These are phyloP conservation scores for Dasypolia templi DNA, from an alignment of 2,888 invertebrate species.

Conservation along the genomic window DNA sequence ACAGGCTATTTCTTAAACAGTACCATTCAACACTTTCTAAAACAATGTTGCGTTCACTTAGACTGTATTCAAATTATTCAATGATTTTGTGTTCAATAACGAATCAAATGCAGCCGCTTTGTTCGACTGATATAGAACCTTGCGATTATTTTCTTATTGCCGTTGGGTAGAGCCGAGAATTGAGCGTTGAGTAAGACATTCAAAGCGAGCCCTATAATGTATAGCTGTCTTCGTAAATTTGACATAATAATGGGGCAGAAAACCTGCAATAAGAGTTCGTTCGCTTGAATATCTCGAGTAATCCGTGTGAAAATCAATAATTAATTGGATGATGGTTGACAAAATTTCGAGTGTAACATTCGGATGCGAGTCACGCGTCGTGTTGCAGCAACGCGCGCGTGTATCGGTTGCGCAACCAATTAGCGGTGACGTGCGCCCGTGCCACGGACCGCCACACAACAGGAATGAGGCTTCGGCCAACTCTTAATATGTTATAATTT, in stretches of 20 bases:
- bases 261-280: conserved; percentile 32
- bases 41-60: conserved; percentile 84
- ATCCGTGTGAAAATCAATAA: conserved; percentile 56
- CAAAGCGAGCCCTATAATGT: conserved; percentile 11
- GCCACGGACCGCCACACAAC: conserved; percentile 80
- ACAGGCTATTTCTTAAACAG: conserved; percentile 74
- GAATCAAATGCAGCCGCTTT: conserved; percentile 73
- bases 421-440: conserved; percentile 70
- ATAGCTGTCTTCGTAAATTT: conserved; percentile 55
- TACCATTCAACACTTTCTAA: conserved; percentile 84
- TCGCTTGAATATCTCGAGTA: conserved; percentile 56
- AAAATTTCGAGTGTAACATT: conserved; percentile 45
- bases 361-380: conserved; percentile 73
- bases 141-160: conserved; percentile 52
- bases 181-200: conserved; percentile 25
- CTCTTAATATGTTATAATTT: conserved; percentile 74
- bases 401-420: conserved; percentile 83
- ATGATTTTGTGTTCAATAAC: conserved; percentile 78
- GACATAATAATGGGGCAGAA: conserved; percentile 62
- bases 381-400: conserved; percentile 75
- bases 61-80: conserved; percentile 82
- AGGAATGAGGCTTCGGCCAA: conserved; percentile 80
- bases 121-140: conserved; percentile 57
- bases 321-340: conserved; percentile 45
- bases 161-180: conserved; percentile 31